phyloP scores from a whole-genome alignment of 1,140 invertebrate species.

The Amphibalanus amphitrite region DNA sequence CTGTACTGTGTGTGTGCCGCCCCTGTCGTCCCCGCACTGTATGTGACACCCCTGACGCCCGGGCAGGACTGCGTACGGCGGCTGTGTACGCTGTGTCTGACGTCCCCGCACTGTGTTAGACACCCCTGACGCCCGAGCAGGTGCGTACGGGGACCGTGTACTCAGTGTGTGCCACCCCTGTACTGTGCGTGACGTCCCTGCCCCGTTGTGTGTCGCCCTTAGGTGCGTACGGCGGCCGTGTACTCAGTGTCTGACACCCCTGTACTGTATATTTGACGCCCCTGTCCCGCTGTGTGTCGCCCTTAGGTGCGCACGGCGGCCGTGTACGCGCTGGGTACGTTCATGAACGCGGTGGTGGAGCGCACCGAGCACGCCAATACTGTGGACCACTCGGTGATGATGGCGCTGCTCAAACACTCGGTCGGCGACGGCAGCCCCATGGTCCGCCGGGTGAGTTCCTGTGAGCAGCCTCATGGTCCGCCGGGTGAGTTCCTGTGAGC shows the following conservation, averaged over 20 bases:
- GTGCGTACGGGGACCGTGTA: no score
- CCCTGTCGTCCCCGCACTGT: no score
- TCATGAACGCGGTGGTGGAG: constrained; percentile 56
- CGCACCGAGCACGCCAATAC: constrained; percentile 80
- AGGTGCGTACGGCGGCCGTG: not conserved
- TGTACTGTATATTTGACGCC: not conserved
- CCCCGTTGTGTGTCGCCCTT: constrained; percentile 2
- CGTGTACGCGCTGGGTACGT: constrained; percentile 85
- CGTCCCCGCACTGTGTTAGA: no score
- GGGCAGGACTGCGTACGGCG: no score
- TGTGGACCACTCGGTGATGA: constrained; percentile 77
- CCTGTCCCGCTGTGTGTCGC: constrained; percentile 6
- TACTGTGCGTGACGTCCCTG: no score
- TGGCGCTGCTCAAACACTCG: constrained; percentile 58
- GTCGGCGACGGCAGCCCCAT: constrained; percentile 67
- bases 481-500: constrained; percentile 41
- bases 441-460: constrained; percentile 54
- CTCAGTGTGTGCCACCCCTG: no score
- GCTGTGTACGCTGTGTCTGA: no score
- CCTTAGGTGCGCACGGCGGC: constrained; percentile 63
- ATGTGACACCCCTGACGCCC: no score
- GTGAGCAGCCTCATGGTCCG: constrained; percentile 61
- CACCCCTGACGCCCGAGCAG: no score
- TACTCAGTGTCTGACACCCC: not conserved
- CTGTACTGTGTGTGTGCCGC: no score